Percentiles rank a stretch among this genome's conserved stretches.
Conservation (phyloP, 2,113 vertebrate genomes). For the Cynopterus brachyotis region DNA sequence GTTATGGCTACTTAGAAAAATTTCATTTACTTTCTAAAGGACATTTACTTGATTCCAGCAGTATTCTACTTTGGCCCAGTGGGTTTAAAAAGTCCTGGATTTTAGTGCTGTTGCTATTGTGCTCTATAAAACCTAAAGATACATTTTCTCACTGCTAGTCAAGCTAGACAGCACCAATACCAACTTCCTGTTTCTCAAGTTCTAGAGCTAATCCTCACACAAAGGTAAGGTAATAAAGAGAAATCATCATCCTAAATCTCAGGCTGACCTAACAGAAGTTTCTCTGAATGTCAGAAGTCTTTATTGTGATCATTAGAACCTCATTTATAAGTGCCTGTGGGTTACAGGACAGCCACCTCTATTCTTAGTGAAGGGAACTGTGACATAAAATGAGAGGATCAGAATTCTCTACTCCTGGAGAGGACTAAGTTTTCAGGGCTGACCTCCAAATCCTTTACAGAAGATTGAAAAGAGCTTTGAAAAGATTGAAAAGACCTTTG, state of each 20-base stretch:
- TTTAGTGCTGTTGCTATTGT: background rate
- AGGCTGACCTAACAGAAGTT: background rate
- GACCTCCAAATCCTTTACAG: background rate
- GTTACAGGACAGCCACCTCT: background rate
- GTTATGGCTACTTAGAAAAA: background rate
- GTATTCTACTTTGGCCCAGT: background rate
- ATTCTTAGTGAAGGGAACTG: background rate
- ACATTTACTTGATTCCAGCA: background rate
- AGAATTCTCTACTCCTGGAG: background rate
- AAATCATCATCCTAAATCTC: background rate
- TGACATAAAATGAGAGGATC: slow-evolving; percentile 2
- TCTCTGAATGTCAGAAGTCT: background rate
- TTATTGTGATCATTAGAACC: background rate
- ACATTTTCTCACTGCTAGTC: background rate
- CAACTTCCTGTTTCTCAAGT: background rate
- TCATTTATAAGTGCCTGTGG: background rate
- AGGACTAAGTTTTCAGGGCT: background rate
- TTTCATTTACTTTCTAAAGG: slow-evolving; percentile 5
- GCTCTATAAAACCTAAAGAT: background rate
- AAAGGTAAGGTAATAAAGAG: background rate
- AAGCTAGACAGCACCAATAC: background rate
- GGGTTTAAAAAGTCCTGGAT: background rate
- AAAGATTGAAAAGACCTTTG: background rate
- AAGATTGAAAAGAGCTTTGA: background rate
- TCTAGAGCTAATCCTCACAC: background rate